Evolutionary conservation across 2,113 vertebrate species (phyloP), one percentile per base, ranked within the genome.

Genomic region (Salvelinus fontinalis): DNA sequence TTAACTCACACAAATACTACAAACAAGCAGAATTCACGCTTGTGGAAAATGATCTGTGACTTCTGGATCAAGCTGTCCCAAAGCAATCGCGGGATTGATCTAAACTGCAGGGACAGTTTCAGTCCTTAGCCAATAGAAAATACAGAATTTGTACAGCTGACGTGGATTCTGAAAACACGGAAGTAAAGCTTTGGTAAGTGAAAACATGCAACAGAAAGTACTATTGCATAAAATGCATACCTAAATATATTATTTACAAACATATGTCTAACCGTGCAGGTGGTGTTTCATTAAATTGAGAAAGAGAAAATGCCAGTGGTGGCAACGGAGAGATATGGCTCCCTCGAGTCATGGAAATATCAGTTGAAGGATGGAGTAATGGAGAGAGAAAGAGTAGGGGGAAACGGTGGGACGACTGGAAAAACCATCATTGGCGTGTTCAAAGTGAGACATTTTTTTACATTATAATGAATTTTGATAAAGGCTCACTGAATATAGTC

Each of bases 261-360:
- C 49, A 16, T 51, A 4, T 51, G 49, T 51, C 14, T 12, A 22
- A 60, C 20, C 18, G 29, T 70, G 67, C 24, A 22, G 66, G 14
- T 49, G 65, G 18, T 6, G 20, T 3, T 31, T 2, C 12, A 49
- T 29, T 73, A 14, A 49, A 90, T 91, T 89, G 82, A 82, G 67
- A 34, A 5, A 26, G 67, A 78, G 1, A 29, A 70, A 9, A 76
- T 20, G 5, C n/a, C 44, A 9, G 57, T 90, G 72, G 20, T 93
- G 39, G 93, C 92, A 8, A 90, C 91, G 3, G 94, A 95, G 84
- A 84, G 81, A 69, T 95, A 94, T 27, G 94, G 93, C 71, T 91
- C 90, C 34, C 84, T 74, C 16, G 89, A 89, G 75, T 73, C 81
- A 2, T 95, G 94, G 94, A 87, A 64, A 12, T 95, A 95, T 80